Evolutionary conservation across 1,140 invertebrate genomes (phyloP), one percentile per base, ranked within the genome.

Genomic region (Aplysia californica): DNA sequence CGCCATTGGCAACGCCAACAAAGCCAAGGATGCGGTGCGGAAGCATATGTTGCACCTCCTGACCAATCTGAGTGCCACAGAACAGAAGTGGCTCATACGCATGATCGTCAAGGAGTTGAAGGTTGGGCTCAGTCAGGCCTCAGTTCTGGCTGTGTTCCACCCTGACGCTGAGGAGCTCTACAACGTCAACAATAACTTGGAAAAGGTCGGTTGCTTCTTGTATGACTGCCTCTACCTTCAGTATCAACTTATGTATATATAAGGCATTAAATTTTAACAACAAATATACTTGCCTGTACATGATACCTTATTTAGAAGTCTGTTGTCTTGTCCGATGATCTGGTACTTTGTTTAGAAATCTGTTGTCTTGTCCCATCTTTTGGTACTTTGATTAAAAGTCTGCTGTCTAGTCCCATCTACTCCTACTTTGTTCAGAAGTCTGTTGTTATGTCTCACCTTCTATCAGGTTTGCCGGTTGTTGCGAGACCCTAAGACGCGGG

Each of bases 11-110:
- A 90, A 93, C 84, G 90, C 90, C 59, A 87, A 87, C 39, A 91
- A 91, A 82, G 90, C 92, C 71, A 92, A 92, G 78, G 85, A 86
- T 3, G 70, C 83, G 38, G 87, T 89, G 1, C 78, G 84, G n/a
- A 88, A 92, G 65, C 90, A 86, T 65, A 83, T 94, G 26, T 88
- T 90, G 2, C 84, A 89, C 39, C 87, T 94, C 61, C 82, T 94
- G 2, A 89, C 91, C 29, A 90, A 91, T 55, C 91, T 94, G 81
- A 93, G 92, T n/a, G 92, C 94, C 1, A 77, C 92, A 33, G 95
- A 97, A 86, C 92, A 95, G 76, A 96, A 96, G 90, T 98, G 96
- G 96, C 88, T 98, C 0, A 94, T 97, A 2, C 90, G 96, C 79
- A 94, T 98, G 67, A 92, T 98, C 59, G 87, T 98, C 3, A 97